A percentile compares a stretch with the other conserved stretches of the same genome.
These are phyloP conservation scores for Ceratitis capitata DNA, from an alignment of 1,140 invertebrate species.

Conservation along the genomic window DNA sequence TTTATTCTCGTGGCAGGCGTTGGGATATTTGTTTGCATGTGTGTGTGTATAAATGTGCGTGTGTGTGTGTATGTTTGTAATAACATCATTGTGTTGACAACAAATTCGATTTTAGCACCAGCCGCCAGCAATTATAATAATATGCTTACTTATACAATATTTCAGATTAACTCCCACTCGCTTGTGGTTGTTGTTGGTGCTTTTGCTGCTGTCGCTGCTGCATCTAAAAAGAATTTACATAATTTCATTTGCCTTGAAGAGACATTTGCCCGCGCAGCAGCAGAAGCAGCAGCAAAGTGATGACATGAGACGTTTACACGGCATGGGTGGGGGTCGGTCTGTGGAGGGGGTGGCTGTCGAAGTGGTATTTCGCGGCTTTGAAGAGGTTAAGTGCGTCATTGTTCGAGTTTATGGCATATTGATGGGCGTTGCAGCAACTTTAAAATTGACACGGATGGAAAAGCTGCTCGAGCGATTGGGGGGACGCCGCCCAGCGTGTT, in stretches of 20 bases:
- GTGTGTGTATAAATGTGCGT: no score
- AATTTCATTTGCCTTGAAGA: slow-evolving; percentile 56
- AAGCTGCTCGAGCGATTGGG: background rate
- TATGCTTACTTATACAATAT: slow-evolving; percentile 40
- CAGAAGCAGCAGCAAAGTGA: background rate
- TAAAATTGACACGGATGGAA: slow-evolving; percentile 7
- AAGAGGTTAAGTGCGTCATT: slow-evolving; percentile 40
- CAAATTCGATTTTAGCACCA: slow-evolving; percentile 42
- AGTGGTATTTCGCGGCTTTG: slow-evolving; percentile 29
- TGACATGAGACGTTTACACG: background rate
- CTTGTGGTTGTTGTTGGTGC: background rate
- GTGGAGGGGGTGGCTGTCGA: background rate
- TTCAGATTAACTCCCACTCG: slow-evolving; percentile 32
- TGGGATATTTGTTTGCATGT: no score
- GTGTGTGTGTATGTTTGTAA: no score
- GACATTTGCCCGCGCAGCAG: background rate
- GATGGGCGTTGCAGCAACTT: slow-evolving; percentile 39
- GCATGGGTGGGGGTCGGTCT: background rate
- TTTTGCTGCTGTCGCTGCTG: slow-evolving; percentile 8
- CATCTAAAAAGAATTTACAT: slow-evolving; percentile 61
- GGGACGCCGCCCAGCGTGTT: background rate
- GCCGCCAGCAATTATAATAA: slow-evolving; percentile 42
- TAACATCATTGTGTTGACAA: slow-evolving; percentile 23
- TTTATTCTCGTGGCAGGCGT: background rate
- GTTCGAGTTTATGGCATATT: slow-evolving; percentile 39